These are phyloP conservation scores for Meloidogyne chitwoodi DNA, from an alignment of 1,140 invertebrate genomes.

Conservation along the genomic window DNA sequence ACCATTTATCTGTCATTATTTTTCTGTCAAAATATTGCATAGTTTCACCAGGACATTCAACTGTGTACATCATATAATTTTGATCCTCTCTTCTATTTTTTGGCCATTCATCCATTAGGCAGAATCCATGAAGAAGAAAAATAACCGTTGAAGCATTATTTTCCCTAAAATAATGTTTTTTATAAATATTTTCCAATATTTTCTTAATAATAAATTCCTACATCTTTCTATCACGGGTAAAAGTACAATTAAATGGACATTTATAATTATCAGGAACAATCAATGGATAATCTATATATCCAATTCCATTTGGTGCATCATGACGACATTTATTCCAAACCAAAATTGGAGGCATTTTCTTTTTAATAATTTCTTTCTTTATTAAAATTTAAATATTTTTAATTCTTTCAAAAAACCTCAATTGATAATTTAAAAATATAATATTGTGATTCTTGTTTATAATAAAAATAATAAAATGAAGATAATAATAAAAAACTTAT, in stretches of 20 bases:
- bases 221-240: background rate
- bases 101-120: background rate
- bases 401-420: no score
- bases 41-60: background rate
- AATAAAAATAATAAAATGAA: no score
- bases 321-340: background rate
- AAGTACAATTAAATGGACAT: background rate
- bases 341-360: background rate
- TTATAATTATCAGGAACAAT: background rate
- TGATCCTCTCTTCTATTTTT: background rate
- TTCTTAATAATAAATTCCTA: background rate
- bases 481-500: no score
- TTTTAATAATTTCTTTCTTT: background rate
- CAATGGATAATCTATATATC: background rate
- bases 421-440: no score
- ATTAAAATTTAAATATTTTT: background rate
- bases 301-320: background rate
- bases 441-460: no score
- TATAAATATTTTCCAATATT: background rate
- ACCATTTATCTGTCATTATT: background rate
- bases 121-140: background rate
- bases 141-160: background rate
- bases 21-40: background rate
- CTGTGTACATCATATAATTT: constrained; percentile 12
- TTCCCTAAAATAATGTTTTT: background rate